Evolutionary conservation across 2,113 vertebrate genomes (phyloP).

Genomic region (Baryphthengus martii): DNA sequence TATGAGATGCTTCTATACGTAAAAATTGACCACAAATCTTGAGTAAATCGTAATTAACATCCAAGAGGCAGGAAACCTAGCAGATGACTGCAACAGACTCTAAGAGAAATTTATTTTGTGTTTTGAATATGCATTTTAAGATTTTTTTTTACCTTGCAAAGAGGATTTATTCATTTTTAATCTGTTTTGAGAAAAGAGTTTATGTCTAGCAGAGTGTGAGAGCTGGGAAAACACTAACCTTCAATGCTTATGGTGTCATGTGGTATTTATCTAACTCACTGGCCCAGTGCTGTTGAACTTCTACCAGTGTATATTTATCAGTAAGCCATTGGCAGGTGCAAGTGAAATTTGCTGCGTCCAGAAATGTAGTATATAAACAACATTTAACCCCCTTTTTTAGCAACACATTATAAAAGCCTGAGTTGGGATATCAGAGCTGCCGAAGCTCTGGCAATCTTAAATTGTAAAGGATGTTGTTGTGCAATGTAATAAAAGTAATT

Average conservation of each 20-base stretch:
- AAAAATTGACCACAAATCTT: slow-evolving; percentile 66
- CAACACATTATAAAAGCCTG: slow-evolving; percentile 13
- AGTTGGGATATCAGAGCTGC: not conserved
- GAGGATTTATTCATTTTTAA: slow-evolving; percentile 21
- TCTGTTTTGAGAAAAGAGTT: slow-evolving; percentile 30
- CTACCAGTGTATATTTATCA: slow-evolving; percentile 56
- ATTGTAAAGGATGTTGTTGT: not conserved
- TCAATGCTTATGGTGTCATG: slow-evolving; percentile 22
- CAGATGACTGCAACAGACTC: not conserved
- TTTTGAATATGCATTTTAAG: not conserved
- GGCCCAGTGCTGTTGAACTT: slow-evolving; percentile 57
- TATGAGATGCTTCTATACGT: slow-evolving; percentile 50
- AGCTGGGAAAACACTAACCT: slow-evolving; percentile 43
- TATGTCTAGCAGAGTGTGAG: not conserved
- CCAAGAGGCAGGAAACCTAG: not conserved
- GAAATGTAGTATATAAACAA: slow-evolving; percentile 40
- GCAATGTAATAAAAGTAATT: slow-evolving; percentile 19
- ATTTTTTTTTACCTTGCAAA: slow-evolving; percentile 15
- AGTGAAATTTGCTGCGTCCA: slow-evolving; percentile 46
- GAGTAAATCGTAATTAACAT: slow-evolving; percentile 26
- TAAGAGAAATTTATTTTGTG: slow-evolving; percentile 10
- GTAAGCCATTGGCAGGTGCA: slow-evolving; percentile 54
- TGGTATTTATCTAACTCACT: slow-evolving; percentile 65
- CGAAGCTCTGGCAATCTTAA: not conserved
- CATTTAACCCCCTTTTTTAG: not conserved